Evolutionary conservation across 92 coral and sea anemone species (phyloP).

Genomic region (Actinernus sp.): DNA sequence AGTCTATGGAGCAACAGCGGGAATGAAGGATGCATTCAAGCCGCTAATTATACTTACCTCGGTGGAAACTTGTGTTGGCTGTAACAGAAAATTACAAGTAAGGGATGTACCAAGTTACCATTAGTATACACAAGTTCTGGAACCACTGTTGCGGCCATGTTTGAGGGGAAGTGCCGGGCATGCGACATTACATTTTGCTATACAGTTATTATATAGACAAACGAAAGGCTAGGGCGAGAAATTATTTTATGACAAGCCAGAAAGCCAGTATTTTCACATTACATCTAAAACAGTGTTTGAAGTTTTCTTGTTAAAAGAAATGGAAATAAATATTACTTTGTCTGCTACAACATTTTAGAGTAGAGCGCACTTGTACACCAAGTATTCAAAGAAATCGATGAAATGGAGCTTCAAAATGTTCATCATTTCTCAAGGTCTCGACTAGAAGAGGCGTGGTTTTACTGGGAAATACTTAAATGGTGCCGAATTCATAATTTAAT

Average conservation of each 20-base stretch:
- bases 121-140: background rate
- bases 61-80: background rate
- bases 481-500: no score
- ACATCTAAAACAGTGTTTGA: no score
- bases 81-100: background rate
- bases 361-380: no score
- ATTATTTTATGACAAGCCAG: background rate
- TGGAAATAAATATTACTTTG: no score
- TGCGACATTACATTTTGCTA: background rate
- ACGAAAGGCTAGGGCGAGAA: background rate
- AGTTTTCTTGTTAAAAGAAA: no score
- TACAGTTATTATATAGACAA: background rate
- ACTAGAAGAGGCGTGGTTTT: no score
- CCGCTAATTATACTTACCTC: background rate
- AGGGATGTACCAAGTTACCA: slow-evolving; percentile 1
- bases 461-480: no score
- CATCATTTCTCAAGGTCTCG: no score
- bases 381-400: no score
- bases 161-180: background rate
- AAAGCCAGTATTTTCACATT: background rate
- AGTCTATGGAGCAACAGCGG: background rate
- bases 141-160: slow-evolving; percentile 7
- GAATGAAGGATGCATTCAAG: slow-evolving; percentile 7
- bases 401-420: no score
- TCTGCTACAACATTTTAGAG: no score